A percentile compares a stretch with the other conserved stretches of the same genome.
Conservation (phyloP, 2,113 vertebrate genomes). For the Phyllostomus discolor region DNA sequence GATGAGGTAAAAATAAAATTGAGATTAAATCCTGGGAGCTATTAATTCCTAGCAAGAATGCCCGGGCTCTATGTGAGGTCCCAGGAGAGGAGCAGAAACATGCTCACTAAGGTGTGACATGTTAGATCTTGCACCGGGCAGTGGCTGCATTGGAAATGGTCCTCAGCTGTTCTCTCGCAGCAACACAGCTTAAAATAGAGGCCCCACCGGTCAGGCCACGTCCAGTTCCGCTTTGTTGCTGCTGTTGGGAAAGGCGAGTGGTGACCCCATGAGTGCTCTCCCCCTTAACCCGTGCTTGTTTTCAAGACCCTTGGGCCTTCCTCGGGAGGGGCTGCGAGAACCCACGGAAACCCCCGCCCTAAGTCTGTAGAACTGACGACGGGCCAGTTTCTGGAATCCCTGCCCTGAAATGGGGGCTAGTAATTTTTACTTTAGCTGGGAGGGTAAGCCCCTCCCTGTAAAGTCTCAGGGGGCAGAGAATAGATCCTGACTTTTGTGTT, state of each 20-base stretch:
- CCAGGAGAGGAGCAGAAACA: neutral
- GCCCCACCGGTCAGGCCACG: neutral
- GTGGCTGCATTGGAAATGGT: neutral
- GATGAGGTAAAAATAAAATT: slow-evolving; percentile 12
- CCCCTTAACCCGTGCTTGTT: neutral
- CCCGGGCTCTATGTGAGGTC: neutral
- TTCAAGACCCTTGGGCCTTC: neutral
- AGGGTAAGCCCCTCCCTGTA: neutral
- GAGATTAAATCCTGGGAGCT: neutral
- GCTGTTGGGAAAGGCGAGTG: neutral
- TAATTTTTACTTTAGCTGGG: neutral
- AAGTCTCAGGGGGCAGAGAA: neutral
- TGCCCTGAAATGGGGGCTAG: neutral
- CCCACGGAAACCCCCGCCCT: neutral
- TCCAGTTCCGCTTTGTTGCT: neutral
- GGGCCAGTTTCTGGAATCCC: neutral
- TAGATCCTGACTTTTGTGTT: neutral
- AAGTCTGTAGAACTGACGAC: neutral
- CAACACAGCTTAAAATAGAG: slow-evolving; percentile 26
- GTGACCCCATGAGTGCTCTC: neutral
- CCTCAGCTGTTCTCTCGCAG: slow-evolving; percentile 34
- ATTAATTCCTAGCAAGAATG: slow-evolving; percentile 6
- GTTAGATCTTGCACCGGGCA: neutral
- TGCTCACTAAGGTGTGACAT: neutral
- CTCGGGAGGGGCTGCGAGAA: neutral